A percentile compares a stretch with the other conserved stretches of the same genome.
These are phyloP conservation scores for Pao palembangensis DNA, from an alignment of 2,113 vertebrate species.

Conservation along the genomic window DNA sequence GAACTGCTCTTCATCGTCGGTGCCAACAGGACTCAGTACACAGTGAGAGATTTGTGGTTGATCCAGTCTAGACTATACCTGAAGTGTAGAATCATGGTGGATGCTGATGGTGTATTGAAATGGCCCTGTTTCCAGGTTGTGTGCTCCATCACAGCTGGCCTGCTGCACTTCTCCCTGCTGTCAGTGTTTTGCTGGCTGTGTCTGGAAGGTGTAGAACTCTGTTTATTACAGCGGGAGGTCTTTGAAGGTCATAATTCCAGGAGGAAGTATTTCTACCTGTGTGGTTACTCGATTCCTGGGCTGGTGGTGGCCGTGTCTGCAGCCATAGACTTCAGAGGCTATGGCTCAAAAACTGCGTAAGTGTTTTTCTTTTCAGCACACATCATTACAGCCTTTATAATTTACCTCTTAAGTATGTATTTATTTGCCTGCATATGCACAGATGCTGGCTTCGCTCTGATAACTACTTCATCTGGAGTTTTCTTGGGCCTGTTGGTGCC, in stretches of 20 bases:
- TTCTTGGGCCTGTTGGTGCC: conserved; percentile 86
- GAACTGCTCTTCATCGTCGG: conserved; percentile 89
- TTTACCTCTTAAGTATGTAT: conserved; percentile 14
- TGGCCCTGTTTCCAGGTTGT: conserved; percentile 74
- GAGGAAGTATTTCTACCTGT: conserved; percentile 88
- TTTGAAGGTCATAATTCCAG: conserved; percentile 88
- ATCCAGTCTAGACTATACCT: too few relatives aligned
- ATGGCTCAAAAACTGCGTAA: conserved; percentile 86
- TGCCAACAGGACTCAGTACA: conserved; percentile 89
- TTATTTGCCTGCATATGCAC: conserved; percentile 18
- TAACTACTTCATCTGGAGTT: conserved; percentile 93
- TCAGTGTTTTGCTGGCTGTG: conserved; percentile 93
- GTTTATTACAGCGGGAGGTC: conserved; percentile 87
- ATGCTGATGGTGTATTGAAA: neutral
- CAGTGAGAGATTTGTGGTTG: conserved; percentile 65
- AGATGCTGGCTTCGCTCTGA: conserved; percentile 91
- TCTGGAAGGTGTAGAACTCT: conserved; percentile 88
- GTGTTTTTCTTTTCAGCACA: conserved; percentile 29
- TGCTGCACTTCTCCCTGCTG: conserved; percentile 90
- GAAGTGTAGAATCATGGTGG: neutral
- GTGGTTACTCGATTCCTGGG: conserved; percentile 86
- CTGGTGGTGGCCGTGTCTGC: conserved; percentile 89
- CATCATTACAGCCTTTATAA: neutral
- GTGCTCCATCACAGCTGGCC: conserved; percentile 85
- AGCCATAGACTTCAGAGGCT: conserved; percentile 90